phyloP scores from a whole-genome alignment of 2,888 invertebrate species.

The Drosophila greeni region DNA sequence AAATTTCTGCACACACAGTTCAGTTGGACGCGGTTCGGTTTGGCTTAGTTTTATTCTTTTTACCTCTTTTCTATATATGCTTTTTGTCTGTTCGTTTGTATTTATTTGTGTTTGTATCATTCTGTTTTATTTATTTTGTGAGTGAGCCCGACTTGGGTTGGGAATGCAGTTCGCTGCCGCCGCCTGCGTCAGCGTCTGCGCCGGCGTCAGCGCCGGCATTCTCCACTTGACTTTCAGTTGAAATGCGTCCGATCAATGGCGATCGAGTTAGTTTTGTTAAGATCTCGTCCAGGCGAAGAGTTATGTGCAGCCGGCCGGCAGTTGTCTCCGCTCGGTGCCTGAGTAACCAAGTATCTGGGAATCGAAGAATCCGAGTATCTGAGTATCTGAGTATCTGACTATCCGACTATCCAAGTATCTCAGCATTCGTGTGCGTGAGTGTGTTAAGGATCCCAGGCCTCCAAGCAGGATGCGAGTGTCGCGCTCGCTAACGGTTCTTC shows the following conservation, averaged over 20 bases:
- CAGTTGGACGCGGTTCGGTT: conserved; percentile 16
- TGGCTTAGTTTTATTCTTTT: conserved; percentile 24
- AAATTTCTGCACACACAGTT: conserved; percentile 50
- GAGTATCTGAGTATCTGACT: neutral
- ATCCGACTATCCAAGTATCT: neutral
- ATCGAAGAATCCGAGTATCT: neutral
- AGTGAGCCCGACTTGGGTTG: conserved; percentile 24
- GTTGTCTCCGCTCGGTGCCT: conserved; percentile 6
- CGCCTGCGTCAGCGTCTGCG: conserved; percentile 35
- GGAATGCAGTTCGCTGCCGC: conserved; percentile 39
- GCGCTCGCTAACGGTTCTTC: conserved; percentile 41
- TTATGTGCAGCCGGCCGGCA: conserved; percentile 61
- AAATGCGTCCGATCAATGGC: conserved; percentile 75
- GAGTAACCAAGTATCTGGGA: neutral
- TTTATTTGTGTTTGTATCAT: conserved; percentile 26
- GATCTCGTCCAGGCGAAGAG: conserved; percentile 75
- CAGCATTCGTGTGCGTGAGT: conserved; percentile 1
- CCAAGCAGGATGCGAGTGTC: conserved; percentile 43
- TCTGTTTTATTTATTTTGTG: conserved; percentile 38
- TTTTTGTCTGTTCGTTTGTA: neutral
- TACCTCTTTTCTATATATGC: conserved; percentile 9
- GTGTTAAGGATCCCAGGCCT: conserved; percentile 33
- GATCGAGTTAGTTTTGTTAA: conserved; percentile 77
- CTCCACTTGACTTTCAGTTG: conserved; percentile 66
- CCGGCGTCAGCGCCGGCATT: conserved; percentile 44